Evolutionary conservation across 2,797 vertebrate species (phyloP), one percentile per base, ranked within the genome.

Genomic region (Sebastes taczanowskii): DNA sequence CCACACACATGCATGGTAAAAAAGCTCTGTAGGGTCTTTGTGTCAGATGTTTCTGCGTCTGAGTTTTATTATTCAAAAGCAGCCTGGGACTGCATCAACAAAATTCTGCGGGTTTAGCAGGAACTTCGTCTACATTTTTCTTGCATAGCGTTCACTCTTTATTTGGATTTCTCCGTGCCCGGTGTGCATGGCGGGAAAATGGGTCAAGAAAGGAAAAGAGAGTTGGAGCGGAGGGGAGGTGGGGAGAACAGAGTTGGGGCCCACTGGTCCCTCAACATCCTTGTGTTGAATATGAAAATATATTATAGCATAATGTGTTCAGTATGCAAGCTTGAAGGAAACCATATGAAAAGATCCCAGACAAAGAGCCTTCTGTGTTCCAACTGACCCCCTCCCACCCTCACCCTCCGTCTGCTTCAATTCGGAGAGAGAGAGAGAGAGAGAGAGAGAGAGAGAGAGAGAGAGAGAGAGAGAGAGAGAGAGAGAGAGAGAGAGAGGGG

Each of bases 331-430:
- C 93, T 93, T 96, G 95, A 96, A 95, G 94, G 90, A 95, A 96
- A 96, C 95, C 96, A 96, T 96, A 96, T 96, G 95, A 95, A 96
- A 94, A 91, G 88, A 75, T 92, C 82, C 89, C 94, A 96, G 95
- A 96, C 96, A 96, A 96, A 96, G 95, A 94, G 86, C 93, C 94
- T 86, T 94, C 95, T 96, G 95, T 96, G 94, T 93, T 96, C 94
- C 95, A 95, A 87, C 83, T 94, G 93, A 90, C 95, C 94, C 94
- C 93, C 86, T 83, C 86, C 87, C 90, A 67, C 77, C 86, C 89
- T 88, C 77, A 89, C 90, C 88, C 91, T 92, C 84, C 91, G 86
- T 95, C 92, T 95, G 93, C 87, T 71, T 90, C 88, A 79, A 70
- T 58, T 76, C 77, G 66, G 86, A 20, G 88, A 86, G 89, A 42